Base-by-base conservation (phyloP, 2,797 vertebrate species). In the Apogon hyalosoma region DNA sequence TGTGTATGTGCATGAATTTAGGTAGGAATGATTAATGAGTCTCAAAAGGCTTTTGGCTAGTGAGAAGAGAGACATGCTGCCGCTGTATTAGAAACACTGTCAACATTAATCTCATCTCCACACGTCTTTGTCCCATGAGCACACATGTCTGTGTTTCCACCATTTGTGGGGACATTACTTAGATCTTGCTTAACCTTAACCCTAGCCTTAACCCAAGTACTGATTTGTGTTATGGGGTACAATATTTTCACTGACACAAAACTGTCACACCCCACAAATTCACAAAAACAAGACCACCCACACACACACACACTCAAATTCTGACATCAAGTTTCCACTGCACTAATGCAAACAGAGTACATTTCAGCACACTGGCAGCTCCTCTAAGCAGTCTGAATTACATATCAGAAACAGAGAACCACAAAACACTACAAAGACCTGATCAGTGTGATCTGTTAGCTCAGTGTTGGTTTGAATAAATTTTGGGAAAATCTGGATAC, bases 21-120 rank as follows among this genome's bases (percentile, higher is more conserved):
- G 39, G 56, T 58, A 51, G 62, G 2, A 21, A 36, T 73, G 56
- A 75, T 73, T 70, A 75, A 82, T 82, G 71, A 75, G 50, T 60
- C 52, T 77, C 21, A 47, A 42, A 81, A 73, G 51, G 50, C 51
- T 39, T 73, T 57, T 60, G 40, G 60, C 60, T 33, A 68, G 40
- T 51, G 47, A 47, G 52, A 69, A 38, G 19, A 73, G 46, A 54
- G 76, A 83, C 46, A 48, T 53, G 46, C 46, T 53, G 54, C 48
- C 39, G 68, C 64, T 71, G 38, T 56, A 73, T 82, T 63, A 75
- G 54, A 83, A 85, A 75, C 1, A 4, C 38, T 79, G 84, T 79
- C 84, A 82, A 54, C 51, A 69, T 79, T 71, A 69, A 80, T 85
- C 36, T 73, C 49, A 65, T 84, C 56, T 62, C 39, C 21, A 21